Conservation (phyloP, 1,140 invertebrate species). For the Helicoverpa zea region DNA sequence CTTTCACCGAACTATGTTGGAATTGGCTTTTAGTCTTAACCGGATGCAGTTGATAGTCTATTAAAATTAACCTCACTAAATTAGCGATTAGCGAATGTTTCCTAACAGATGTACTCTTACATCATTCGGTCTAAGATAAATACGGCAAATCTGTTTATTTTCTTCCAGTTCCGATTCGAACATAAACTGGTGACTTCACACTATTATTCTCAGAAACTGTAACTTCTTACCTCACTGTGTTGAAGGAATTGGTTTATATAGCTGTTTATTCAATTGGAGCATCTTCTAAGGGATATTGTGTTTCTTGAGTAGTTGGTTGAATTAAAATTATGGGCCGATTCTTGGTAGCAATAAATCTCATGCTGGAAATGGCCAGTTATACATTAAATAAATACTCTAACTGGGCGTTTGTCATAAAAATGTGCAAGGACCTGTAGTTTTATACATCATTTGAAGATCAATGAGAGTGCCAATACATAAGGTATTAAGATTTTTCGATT, state of each 20-base stretch:
- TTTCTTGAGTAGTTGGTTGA: not conserved
- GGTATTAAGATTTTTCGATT: too few relatives aligned
- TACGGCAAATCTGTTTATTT: constrained; percentile 14
- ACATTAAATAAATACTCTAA: too few relatives aligned
- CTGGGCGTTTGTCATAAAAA: too few relatives aligned
- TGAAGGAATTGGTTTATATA: constrained; percentile 22
- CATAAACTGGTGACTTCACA: constrained; percentile 33
- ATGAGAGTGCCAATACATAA: too few relatives aligned
- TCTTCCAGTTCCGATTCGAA: not conserved
- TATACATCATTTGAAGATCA: too few relatives aligned
- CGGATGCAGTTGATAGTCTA: too few relatives aligned
- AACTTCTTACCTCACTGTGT: constrained; percentile 24
- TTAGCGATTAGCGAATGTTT: not conserved
- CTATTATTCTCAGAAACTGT: constrained; percentile 5
- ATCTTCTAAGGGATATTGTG: constrained; percentile 25
- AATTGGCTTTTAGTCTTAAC: too few relatives aligned
- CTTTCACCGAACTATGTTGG: too few relatives aligned
- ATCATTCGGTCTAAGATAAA: not conserved
- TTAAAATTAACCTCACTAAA: too few relatives aligned
- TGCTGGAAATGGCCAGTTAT: too few relatives aligned
- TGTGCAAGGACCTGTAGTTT: too few relatives aligned
- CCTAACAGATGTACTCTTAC: not conserved
- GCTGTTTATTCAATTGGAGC: constrained; percentile 21
- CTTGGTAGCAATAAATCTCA: too few relatives aligned
- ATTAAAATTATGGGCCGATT: not conserved